Conservation (phyloP, 2,888 invertebrate species). For the Volucella bombylans region DNA sequence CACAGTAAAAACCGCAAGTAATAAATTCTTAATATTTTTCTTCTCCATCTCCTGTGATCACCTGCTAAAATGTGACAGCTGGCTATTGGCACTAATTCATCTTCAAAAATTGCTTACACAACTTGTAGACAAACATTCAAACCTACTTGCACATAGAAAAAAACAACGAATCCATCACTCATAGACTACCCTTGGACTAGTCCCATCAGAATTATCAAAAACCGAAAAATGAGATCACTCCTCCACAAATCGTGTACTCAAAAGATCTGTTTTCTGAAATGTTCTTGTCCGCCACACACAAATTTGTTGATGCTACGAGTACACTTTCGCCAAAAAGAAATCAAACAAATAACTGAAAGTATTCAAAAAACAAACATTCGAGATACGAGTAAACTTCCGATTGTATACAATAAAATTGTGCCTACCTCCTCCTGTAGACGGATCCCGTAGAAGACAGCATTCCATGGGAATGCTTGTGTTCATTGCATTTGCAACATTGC, state of each 20-base stretch:
- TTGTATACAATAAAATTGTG: slow-evolving; percentile 9
- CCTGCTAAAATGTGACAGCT: slow-evolving; percentile 50
- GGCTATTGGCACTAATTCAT: slow-evolving; percentile 16
- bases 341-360: slow-evolving; percentile 35
- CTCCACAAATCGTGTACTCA: slow-evolving; percentile 29
- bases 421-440: slow-evolving; percentile 82
- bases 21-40: slow-evolving; percentile 23
- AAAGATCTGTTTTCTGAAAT: slow-evolving; percentile 32
- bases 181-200: slow-evolving; percentile 67
- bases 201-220: slow-evolving; percentile 34
- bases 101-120: slow-evolving; percentile 3
- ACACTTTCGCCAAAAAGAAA: slow-evolving; percentile 25
- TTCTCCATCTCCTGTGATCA: slow-evolving; percentile 17
- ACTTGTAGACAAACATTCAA: slow-evolving; percentile 36
- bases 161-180: slow-evolving; percentile 32
- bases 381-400: neutral
- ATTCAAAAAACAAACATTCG: slow-evolving; percentile 49
- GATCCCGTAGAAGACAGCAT: slow-evolving; percentile 81
- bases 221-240: slow-evolving; percentile 62
- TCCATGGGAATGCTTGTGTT: slow-evolving; percentile 80
- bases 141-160: slow-evolving; percentile 1
- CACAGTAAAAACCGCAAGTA: slow-evolving; percentile 1
- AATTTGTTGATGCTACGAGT: slow-evolving; percentile 43
- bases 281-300: neutral
- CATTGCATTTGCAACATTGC: slow-evolving; percentile 82